Evolutionary conservation across 2,888 invertebrate species (phyloP).

Genomic region (Apodemia duryi): DNA sequence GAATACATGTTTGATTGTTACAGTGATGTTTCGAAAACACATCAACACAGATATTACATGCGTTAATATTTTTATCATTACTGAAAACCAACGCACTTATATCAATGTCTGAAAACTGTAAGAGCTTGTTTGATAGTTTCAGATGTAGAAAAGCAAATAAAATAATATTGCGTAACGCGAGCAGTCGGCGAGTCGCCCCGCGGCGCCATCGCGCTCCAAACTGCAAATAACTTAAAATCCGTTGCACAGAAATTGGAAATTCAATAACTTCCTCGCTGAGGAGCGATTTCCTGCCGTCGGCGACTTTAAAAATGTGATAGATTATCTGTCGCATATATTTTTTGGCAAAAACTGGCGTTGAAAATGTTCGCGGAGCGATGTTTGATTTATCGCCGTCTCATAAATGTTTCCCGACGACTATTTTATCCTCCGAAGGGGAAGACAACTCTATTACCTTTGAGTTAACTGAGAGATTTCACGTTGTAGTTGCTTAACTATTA

Average conservation of each 20-base stretch:
- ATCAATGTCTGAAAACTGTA: neutral
- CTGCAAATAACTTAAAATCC: conserved; percentile 44
- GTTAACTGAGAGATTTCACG: neutral
- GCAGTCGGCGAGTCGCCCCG: conserved; percentile 19
- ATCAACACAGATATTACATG: too few species aligned
- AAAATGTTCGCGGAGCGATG: conserved; percentile 19
- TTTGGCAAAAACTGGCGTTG: conserved; percentile 17
- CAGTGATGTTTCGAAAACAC: too few species aligned
- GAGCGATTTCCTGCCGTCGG: conserved; percentile 42
- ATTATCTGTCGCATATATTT: conserved; percentile 27
- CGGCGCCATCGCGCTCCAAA: conserved; percentile 34
- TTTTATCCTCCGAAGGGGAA: neutral
- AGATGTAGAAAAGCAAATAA: neutral
- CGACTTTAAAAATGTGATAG: conserved; percentile 46
- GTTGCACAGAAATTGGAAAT: conserved; percentile 47
- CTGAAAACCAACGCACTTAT: neutral
- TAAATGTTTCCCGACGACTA: conserved; percentile 6
- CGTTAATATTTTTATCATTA: neutral
- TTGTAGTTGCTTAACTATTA: neutral
- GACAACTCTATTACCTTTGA: neutral
- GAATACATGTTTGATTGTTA: too few species aligned
- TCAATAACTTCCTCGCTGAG: conserved; percentile 46
- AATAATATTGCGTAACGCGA: neutral
- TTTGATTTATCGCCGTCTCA: conserved; percentile 33
- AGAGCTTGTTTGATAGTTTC: neutral